Evolutionary conservation across 53 echinoderm and acorn worm genomes (phyloP).

Genomic region (Paracentrotus lividus): DNA sequence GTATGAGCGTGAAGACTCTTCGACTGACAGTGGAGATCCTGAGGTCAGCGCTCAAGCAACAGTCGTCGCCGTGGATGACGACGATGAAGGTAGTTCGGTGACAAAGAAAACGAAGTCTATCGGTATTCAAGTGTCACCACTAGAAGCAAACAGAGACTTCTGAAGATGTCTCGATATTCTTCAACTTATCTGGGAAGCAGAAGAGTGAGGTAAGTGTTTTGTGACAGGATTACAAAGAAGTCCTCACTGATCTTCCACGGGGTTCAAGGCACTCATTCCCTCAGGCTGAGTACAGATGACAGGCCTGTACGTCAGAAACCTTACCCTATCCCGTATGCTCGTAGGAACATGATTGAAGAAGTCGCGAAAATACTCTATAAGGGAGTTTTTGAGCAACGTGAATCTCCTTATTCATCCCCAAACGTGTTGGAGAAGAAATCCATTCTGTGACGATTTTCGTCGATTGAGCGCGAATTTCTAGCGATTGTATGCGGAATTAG

Average conservation of each 20-base stretch:
- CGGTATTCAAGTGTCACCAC: conserved; percentile 43
- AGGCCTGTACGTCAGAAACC: no score
- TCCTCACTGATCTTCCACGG: no score
- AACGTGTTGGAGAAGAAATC: conserved; percentile 72
- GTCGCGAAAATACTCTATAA: conserved; percentile 67
- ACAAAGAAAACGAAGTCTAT: not conserved
- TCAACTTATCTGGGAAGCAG: no score
- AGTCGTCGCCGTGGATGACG: not conserved
- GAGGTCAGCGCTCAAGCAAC: not conserved
- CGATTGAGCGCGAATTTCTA: conserved; percentile 76
- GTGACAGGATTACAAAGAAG: no score
- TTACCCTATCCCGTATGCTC: conserved; percentile 75
- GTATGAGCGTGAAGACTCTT: conserved; percentile 27
- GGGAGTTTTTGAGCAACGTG: conserved; percentile 71
- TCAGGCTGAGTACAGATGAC: no score
- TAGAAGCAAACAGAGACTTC: conserved; percentile 62
- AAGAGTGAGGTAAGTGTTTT: no score
- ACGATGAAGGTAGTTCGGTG: not conserved
- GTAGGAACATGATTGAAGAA: conserved; percentile 66
- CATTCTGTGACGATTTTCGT: conserved; percentile 82
- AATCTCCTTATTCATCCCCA: conserved; percentile 78
- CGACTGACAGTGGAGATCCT: not conserved
- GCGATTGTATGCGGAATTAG: conserved; percentile 76
- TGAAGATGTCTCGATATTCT: conserved; percentile 74
- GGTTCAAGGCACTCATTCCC: no score